Conservation (phyloP, 92 coral and sea anemone genomes). For the Pocillopora meandrina region DNA sequence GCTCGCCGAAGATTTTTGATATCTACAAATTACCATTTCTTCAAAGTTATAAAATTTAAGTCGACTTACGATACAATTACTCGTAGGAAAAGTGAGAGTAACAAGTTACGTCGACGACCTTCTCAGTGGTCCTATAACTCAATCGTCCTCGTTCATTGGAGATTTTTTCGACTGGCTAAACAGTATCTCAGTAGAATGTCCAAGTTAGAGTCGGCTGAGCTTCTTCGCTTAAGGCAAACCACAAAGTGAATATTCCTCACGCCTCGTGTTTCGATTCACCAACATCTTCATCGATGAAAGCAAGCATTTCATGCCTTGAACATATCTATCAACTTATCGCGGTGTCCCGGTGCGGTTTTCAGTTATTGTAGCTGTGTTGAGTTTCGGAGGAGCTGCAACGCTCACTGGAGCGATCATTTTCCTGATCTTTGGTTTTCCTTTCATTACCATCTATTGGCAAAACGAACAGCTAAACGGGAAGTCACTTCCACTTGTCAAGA, state of each 20-base stretch:
- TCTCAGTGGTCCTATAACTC: too few species aligned
- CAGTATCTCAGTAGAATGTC: too few species aligned
- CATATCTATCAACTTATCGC: background rate
- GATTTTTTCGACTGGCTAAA: too few species aligned
- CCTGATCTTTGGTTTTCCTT: conserved; percentile 7
- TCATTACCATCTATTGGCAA: conserved; percentile 1
- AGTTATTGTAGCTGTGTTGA: background rate
- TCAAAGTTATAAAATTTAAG: too few species aligned
- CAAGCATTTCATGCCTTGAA: conserved; percentile 2
- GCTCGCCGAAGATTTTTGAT: too few species aligned
- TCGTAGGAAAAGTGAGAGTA: too few species aligned
- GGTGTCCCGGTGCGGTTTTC: conserved; percentile 11
- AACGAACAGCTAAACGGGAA: conserved; percentile 14
- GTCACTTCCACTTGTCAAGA: conserved; percentile 32
- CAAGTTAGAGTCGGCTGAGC: background rate
- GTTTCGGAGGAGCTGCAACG: conserved; percentile 14
- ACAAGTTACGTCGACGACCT: too few species aligned
- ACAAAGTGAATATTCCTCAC: background rate
- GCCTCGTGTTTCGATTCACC: conserved; percentile 12
- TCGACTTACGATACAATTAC: too few species aligned
- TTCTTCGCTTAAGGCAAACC: background rate
- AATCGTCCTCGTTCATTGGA: too few species aligned
- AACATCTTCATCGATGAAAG: conserved; percentile 30
- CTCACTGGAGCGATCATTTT: background rate
- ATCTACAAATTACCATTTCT: too few species aligned